Percentiles rank a stretch among this genome's conserved stretches.
These are phyloP conservation scores for Pterocles gutturalis DNA, from an alignment of 2,113 vertebrate genomes.

Conservation along the genomic window DNA sequence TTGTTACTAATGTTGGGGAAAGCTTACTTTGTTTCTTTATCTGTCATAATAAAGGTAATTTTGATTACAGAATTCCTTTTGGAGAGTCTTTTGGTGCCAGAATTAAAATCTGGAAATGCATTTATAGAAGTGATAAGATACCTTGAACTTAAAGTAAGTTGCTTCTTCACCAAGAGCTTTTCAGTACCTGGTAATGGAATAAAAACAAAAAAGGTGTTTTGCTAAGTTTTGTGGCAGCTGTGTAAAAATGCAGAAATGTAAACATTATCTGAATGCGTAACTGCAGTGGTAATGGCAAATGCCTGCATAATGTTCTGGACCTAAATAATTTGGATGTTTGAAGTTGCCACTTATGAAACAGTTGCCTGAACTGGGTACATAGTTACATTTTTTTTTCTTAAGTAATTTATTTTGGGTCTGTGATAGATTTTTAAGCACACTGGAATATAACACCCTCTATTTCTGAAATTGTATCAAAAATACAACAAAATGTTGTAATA, in stretches of 20 bases:
- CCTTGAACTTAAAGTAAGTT: neutral
- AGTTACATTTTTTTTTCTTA: neutral
- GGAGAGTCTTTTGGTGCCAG: neutral
- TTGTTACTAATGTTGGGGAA: neutral
- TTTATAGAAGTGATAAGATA: neutral
- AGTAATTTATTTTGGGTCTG: neutral
- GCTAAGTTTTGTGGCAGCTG: neutral
- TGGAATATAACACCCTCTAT: neutral
- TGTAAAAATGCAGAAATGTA: neutral
- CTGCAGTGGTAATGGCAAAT: neutral
- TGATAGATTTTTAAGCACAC: neutral
- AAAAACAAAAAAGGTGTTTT: neutral
- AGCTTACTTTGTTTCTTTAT: neutral
- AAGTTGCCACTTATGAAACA: neutral
- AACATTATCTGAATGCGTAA: neutral
- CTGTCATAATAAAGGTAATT: neutral
- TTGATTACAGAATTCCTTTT: neutral
- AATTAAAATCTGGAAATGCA: neutral
- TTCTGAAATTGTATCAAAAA: neutral
- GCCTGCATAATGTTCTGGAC: neutral
- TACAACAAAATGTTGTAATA: neutral
- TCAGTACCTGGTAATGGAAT: neutral
- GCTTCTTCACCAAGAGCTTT: neutral
- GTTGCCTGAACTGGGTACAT: neutral
- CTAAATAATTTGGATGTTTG: neutral